Evolutionary conservation across 2,888 invertebrate genomes (phyloP), one percentile per base, ranked within the genome.

Genomic region (Ophion costatus): DNA sequence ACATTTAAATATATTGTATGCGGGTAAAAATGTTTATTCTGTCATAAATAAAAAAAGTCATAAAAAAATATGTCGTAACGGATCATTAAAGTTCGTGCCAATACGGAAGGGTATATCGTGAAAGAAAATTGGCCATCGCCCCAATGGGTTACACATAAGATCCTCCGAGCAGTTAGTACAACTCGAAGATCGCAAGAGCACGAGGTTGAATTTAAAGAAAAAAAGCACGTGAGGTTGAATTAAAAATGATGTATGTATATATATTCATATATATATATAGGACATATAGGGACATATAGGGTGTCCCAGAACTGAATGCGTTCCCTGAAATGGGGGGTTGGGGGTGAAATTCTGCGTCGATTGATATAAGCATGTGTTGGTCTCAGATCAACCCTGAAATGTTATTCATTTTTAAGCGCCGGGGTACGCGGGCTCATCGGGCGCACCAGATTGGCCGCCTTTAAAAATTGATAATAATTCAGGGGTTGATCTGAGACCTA

Each of bases 141-240:
- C 22, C 80, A 80, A 57, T 42, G 73, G 3, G 42, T 73, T 57
- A 14, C 74, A 45, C 66, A 59, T 74, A 74, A 73, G 24, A 66
- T 74, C 20, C 45, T 57, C 45, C 59, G 61, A 69, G 56, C 1
- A 10, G 70, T 78, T 56, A 42, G 63, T 70, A 70, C 61, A 78
- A 78, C 70, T 63, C 22, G 78, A 33, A 42, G n/a, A 63, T 63
- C 70, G 70, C 63, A 63, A 29, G 63, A 69, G 61, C 78, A 78
- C 74, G 67, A 80, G 74, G 74, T 74, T 74, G 67, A 80, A 61
- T 51, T n/a, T 22, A 59, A 42, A 71, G 38, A 57, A 73, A n/a
- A 64, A 64, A 63, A n/a, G 17, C 38, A 38, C 38, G 38, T 38
- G 38, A 38, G 38, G 38, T 38, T 38, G 38, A 38, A 38, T 38